A percentile compares a stretch with the other conserved stretches of the same genome.
Evolutionary conservation across 1,140 invertebrate genomes (phyloP).

Genomic region (Drosophila oshimai): DNA sequence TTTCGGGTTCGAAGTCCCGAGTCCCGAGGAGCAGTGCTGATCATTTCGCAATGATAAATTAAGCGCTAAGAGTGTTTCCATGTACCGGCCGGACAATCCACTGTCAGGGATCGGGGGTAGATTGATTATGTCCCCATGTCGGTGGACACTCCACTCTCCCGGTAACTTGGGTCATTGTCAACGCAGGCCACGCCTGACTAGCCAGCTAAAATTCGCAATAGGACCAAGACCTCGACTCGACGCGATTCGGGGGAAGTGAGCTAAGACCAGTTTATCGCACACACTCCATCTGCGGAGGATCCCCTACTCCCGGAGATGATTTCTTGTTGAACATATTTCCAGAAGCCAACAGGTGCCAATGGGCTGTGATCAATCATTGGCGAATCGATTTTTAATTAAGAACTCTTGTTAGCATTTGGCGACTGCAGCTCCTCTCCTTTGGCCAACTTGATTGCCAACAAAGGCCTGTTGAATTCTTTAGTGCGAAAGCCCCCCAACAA

Average conservation of each 20-base stretch:
- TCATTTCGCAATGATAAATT: conserved; percentile 82
- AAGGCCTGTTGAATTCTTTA: conserved; percentile 69
- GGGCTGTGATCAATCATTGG: conserved; percentile 80
- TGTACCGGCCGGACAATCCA: conserved; percentile 79
- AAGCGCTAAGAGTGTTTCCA: conserved; percentile 81
- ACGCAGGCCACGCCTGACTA: conserved; percentile 58
- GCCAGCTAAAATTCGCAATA: conserved; percentile 71
- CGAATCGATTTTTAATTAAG: conserved; percentile 82
- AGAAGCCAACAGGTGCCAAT: conserved; percentile 83
- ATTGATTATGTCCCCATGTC: conserved; percentile 68
- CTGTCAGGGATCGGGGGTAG: conserved; percentile 66
- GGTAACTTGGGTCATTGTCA: conserved; percentile 61
- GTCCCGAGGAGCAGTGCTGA: conserved; percentile 48
- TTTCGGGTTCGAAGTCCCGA: conserved; percentile 7
- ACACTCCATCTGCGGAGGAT: conserved; percentile 23
- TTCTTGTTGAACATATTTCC: conserved; percentile 82
- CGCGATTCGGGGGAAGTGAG: conserved; percentile 42
- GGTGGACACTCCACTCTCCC: background rate
- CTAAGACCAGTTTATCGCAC: conserved; percentile 75
- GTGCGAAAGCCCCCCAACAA: conserved; percentile 24
- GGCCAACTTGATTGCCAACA: conserved; percentile 61
- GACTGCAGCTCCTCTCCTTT: conserved; percentile 18
- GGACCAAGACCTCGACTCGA: conserved; percentile 43
- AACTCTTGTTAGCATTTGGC: conserved; percentile 82
- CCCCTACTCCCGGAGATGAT: conserved; percentile 57